phyloP scores from a whole-genome alignment of 2,888 invertebrate genomes.

The Lepidonotus clava region DNA sequence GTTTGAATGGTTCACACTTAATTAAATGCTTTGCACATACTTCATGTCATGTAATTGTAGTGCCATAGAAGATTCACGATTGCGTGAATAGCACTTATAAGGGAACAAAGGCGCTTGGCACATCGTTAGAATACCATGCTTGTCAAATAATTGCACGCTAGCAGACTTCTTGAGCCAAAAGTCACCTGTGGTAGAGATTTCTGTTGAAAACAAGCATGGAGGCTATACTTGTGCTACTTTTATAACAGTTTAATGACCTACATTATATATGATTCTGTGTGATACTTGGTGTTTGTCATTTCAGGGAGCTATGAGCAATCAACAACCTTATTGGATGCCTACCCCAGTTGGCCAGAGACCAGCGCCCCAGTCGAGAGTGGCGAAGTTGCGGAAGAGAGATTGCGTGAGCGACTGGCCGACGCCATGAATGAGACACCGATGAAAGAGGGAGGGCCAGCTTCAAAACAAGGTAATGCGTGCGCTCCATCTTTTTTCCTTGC shows the following conservation, averaged over 20 bases:
- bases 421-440: slow-evolving; percentile 93
- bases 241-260: not conserved
- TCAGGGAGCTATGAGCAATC: slow-evolving; percentile 95
- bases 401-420: slow-evolving; percentile 94
- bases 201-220: not conserved
- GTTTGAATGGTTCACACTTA: not conserved
- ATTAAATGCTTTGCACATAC: not conserved
- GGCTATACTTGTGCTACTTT: not conserved
- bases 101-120: slow-evolving; percentile 3
- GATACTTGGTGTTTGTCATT: slow-evolving; percentile 14
- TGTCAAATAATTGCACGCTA: not conserved
- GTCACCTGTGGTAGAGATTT: not conserved
- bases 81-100: not conserved
- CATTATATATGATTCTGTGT: not conserved
- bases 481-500: slow-evolving; percentile 29
- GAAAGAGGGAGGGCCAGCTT: slow-evolving; percentile 51
- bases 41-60: not conserved
- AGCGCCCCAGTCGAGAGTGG: slow-evolving; percentile 73
- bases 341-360: slow-evolving; percentile 79
- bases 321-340: slow-evolving; percentile 89
- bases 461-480: slow-evolving; percentile 56
- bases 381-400: slow-evolving; percentile 85
- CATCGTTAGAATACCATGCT: not conserved
- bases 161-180: not conserved
- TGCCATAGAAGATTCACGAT: not conserved